Conservation (phyloP, 2,888 invertebrate species). For the Zaprionus obscuricornis region DNA sequence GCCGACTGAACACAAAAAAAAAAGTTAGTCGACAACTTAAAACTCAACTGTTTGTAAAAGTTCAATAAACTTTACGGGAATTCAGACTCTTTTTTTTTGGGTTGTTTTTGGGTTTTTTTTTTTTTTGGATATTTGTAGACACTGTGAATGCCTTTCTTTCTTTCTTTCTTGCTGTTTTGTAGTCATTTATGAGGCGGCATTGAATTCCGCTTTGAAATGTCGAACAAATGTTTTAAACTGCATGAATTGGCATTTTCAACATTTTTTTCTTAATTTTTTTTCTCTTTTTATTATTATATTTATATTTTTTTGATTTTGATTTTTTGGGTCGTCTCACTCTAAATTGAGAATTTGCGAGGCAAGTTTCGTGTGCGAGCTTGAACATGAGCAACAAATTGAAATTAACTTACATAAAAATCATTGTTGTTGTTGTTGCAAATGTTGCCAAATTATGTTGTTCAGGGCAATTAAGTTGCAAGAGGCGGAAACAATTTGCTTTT, state of each 20-base stretch:
- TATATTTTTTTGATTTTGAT: conserved; percentile 20
- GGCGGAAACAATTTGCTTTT: conserved; percentile 75
- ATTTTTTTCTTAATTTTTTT: too few species aligned
- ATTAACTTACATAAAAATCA: conserved; percentile 53
- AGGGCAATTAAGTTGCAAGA: conserved; percentile 68
- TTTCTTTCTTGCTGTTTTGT: not conserved
- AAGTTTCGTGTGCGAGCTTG: conserved; percentile 33
- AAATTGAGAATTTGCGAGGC: conserved; percentile 43
- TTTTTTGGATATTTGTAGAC: conserved; percentile 2
- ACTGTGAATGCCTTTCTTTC: conserved; percentile 62
- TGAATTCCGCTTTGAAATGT: conserved; percentile 62
- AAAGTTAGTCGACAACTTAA: conserved; percentile 11
- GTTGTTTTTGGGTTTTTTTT: conserved; percentile 20
- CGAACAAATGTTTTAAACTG: conserved; percentile 78
- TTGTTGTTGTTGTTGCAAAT: conserved; percentile 41
- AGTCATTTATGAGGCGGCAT: conserved; percentile 42
- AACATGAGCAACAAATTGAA: conserved; percentile 45
- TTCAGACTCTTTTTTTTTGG: conserved; percentile 58
- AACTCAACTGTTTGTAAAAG: conserved; percentile 31
- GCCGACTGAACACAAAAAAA: conserved; percentile 37
- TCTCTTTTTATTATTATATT: conserved; percentile 11
- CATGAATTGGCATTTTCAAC: conserved; percentile 74
- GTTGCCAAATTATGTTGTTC: conserved; percentile 72
- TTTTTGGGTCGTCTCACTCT: conserved; percentile 32
- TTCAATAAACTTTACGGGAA: conserved; percentile 61